Evolutionary conservation across 2,113 vertebrate genomes (phyloP), one percentile per base, ranked within the genome.

Genomic region (Sminthopsis crassicaudata): DNA sequence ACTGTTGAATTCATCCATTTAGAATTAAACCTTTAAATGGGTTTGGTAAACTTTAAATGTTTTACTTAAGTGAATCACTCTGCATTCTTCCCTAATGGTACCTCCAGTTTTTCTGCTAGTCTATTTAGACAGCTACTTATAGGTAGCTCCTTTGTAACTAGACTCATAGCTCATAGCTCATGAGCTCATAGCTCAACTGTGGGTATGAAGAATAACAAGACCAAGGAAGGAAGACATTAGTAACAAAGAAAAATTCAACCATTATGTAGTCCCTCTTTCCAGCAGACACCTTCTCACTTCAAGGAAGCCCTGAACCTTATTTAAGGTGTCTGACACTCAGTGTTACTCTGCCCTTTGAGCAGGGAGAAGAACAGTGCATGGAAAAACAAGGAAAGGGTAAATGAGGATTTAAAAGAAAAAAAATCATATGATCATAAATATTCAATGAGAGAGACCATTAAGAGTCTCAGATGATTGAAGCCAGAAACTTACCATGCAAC

Each of bases 251-350:
- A 48, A 57, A 92, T 91, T 16, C 0, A 0, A 2, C 25, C 52
- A 30, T 60, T 91, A 26, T 89, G 50, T 57, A 92, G 46, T 53
- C 26, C 91, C 55, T 94, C 93, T 51, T 90, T 48, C 51, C 36
- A 76, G 14, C 19, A 93, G 90, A 42, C 42, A 3, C 48, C 48
- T 19, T 93, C 6, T 11, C 51, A 67, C 90, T 95, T 93, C 46
- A 46, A 67, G 90, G 19, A 91, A 55, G n/a, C 48, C 25, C 55
- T 60, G 89, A 94, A 57, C 67, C 90, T 92, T 94, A 92, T 88
- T 89, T 92, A 27, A 90, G 51, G 27, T 91, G 2, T 2, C n/a
- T 84, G n/a, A 84, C 16, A 22, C 3, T 42, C n/a, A n/a, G 1
- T 42, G 67, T 42, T 42, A n/a, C 67, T 84, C 36, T 42, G n/a